Percentiles rank a stretch among this genome's conserved stretches.
phyloP scores from a whole-genome alignment of 2,113 vertebrate genomes.

The Ifrita kowaldi region DNA sequence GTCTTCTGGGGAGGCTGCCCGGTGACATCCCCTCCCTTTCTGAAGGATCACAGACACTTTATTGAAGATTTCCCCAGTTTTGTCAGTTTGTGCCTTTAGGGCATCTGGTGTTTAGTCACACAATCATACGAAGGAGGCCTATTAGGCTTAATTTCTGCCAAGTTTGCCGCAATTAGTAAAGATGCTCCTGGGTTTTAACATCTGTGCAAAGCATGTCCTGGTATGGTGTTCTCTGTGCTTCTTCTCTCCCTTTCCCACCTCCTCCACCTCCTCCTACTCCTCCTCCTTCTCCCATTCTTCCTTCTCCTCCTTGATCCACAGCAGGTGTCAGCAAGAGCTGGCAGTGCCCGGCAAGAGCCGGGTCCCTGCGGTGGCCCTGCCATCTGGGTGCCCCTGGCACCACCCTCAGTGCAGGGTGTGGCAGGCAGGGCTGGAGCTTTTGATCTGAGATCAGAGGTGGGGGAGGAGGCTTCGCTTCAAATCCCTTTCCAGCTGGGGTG shows the following conservation, averaged over 20 bases:
- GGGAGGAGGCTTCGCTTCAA: neutral
- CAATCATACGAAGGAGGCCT: neutral
- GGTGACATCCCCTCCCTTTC: neutral
- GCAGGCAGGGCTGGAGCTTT: neutral
- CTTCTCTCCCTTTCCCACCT: neutral
- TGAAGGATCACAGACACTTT: neutral
- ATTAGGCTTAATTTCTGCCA: conserved; percentile 41
- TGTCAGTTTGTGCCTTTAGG: conserved; percentile 46
- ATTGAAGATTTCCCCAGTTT: conserved; percentile 13
- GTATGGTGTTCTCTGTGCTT: neutral
- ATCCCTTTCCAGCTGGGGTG: neutral
- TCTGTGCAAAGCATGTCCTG: neutral
- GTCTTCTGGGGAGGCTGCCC: neutral
- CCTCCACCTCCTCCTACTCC: neutral
- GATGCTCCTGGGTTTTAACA: neutral
- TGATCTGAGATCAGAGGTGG: conserved; percentile 18
- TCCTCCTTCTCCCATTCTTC: neutral
- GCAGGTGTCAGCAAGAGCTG: neutral
- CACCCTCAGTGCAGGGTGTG: neutral
- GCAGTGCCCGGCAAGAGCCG: rapidly evolving
- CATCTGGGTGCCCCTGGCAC: neutral
- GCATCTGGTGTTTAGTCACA: conserved; percentile 53
- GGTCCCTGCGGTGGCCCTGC: neutral
- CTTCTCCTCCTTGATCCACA: neutral
- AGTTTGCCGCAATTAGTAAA: conserved; percentile 2